Conservation (phyloP, 2,113 vertebrate species). For the Motacilla alba region DNA sequence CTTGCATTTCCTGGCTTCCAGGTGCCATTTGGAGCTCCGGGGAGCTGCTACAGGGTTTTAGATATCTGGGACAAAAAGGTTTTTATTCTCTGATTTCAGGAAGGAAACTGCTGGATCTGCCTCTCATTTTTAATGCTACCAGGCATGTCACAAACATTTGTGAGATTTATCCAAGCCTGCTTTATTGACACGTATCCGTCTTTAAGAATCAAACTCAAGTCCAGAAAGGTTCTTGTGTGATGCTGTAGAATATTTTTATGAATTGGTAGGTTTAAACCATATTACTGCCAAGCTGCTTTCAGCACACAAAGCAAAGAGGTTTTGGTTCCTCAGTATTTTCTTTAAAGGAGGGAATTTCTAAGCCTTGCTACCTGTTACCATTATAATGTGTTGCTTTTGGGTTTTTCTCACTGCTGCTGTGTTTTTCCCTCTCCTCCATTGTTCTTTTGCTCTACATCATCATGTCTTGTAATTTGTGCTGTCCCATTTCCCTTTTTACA, state of each 20-base stretch:
- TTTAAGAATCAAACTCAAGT: neutral
- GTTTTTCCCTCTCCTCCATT: neutral
- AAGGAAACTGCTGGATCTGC: neutral
- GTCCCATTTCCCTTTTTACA: neutral
- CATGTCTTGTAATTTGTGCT: neutral
- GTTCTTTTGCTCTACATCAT: neutral
- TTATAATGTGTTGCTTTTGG: neutral
- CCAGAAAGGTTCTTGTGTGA: neutral
- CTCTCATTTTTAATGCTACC: neutral
- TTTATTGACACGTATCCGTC: fast-evolving
- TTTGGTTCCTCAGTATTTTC: neutral
- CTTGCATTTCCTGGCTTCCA: neutral
- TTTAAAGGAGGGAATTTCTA: neutral
- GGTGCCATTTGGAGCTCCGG: neutral
- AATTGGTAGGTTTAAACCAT: neutral
- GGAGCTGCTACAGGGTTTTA: neutral
- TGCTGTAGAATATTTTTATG: neutral
- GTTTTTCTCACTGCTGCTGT: neutral
- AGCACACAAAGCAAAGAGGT: neutral
- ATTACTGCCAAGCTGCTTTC: neutral
- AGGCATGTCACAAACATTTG: neutral
- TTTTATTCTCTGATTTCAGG: neutral
- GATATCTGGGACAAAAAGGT: neutral
- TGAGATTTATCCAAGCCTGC: neutral
- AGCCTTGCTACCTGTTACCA: neutral